Evolutionary conservation across 2,797 vertebrate genomes (phyloP), one percentile per base, ranked within the genome.

Genomic region (Intellagama lesueurii): DNA sequence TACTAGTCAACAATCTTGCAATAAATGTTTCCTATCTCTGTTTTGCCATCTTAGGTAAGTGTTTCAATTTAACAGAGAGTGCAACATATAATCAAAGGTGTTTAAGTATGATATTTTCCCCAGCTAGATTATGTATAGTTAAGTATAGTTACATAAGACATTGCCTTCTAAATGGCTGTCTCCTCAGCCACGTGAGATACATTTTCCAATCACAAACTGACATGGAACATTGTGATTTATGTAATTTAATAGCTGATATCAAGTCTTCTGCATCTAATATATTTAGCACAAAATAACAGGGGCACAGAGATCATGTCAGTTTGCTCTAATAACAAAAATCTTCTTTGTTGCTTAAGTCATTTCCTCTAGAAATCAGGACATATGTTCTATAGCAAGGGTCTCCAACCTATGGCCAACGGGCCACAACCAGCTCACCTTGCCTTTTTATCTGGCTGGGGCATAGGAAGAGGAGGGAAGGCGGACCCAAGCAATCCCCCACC

Each of bases 81-180:
- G 81, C 70, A 85, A 60, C 44, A 44, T 68, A 69, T 12, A 91
- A 88, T 85, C 47, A 68, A 75, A 85, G 32, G 24, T 69, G 47
- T 87, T 93, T 44, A 90, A 88, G 44, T 85, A 81, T 88, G 84
- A 80, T 64, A 2, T 87, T 92, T 85, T 76, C 40, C 32, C 44
- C 89, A 90, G 77, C n/a, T 56, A 91, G 81, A 86, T 40, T 40
- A 40, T 40, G 40, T 40, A 40, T 40, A 40, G 40, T 84, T 40
- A 90, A 64, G 26, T 80, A 6, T 88, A 83, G 77, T 49, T 89
- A 91, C 28, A 85, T 87, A 84, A 90, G 89, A 8, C 0, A 1
- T 0, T 84, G 12, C 83, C 60, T 86, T 64, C 93, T 60, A 72
- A 35, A 90, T 47, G 24, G 52, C n/a, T 40, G 56, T 66, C 75